Evolutionary conservation across 2,113 vertebrate genomes (phyloP), one percentile per base, ranked within the genome.

Genomic region (Gymnocephalus cernua): DNA sequence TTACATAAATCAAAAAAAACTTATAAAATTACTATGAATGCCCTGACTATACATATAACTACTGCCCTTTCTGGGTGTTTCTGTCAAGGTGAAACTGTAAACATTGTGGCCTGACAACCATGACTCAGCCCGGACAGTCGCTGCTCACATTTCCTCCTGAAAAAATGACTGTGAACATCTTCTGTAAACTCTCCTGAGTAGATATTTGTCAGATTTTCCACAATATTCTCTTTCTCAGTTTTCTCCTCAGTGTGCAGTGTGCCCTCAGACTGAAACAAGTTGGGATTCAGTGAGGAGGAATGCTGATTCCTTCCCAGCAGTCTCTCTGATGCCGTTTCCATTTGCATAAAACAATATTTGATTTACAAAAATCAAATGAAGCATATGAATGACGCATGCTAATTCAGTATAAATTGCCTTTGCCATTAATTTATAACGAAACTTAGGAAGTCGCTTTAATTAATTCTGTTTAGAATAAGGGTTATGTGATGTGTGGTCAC

Each of bases 261-360:
- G 66, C 35, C 32, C 54, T 45, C 29, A 16, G 25, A 35, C 56
- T 73, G 54, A 79, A 80, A 66, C 74, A 86, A 77, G 65, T 71
- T 44, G 8, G 53, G 74, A 82, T 78, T 78, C 74, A 74, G 48
- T 13, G 23, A 44, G 44, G 41, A 80, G 85, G 83, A 80, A 90
- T 76, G 80, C 18, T 9, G 38, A 35, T 51, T 50, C 62, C 59
- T 61, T 81, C 70, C 77, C 77, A 58, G 45, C 53, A 54, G 16
- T 15, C 78, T 80, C 68, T 84, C 72, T 83, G 68, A 75, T 78
- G 72, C 54, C 29, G 35, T 29, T 64, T 0, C 16, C 21, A 90
- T 84, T 81, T 76, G 35, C 84, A 86, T 90, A 68, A 85, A 82
- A 84, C 61, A 90, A 90, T 83, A 88, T 88, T 88, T 88, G 61